Conservation (phyloP, 2,888 invertebrate genomes). For the Epicampocera succincta region DNA sequence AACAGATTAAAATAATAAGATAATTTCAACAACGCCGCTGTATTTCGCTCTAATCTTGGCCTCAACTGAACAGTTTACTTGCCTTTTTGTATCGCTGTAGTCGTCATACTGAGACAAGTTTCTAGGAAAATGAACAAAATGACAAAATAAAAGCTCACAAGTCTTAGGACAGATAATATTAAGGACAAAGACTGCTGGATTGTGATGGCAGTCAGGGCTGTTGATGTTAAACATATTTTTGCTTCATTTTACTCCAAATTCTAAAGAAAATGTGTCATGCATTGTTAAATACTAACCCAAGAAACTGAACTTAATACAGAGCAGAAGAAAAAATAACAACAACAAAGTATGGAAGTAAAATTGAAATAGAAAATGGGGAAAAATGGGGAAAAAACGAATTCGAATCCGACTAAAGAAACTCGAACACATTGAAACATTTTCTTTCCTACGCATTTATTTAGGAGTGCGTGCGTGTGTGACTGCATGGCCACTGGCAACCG, state of each 20-base stretch:
- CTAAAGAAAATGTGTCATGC: constrained; percentile 47
- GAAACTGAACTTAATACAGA: constrained; percentile 23
- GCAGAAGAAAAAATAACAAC: constrained; percentile 13
- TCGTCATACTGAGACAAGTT: constrained; percentile 3
- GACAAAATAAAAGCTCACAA: constrained; percentile 18
- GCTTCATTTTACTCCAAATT: constrained; percentile 29
- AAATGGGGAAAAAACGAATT: no score
- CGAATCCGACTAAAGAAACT: constrained; percentile 1
- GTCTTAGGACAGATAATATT: constrained; percentile 26
- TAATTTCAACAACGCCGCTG: no score
- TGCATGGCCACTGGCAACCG: constrained; percentile 24
- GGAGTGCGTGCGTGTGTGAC: not conserved
- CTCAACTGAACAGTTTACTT: no score
- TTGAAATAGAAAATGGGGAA: constrained; percentile 2
- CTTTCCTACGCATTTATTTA: not conserved
- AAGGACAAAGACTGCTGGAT: constrained; percentile 7
- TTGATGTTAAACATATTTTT: constrained; percentile 20
- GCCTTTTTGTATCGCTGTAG: not conserved
- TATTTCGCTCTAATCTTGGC: no score
- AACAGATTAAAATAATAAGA: no score
- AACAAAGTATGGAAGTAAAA: not conserved
- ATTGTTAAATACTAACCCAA: constrained; percentile 51
- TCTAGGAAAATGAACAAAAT: constrained; percentile 3
- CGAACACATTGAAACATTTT: constrained; percentile 20
- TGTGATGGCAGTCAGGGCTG: not conserved